A percentile compares a stretch with the other conserved stretches of the same genome.
Evolutionary conservation across 1,140 invertebrate species (phyloP).

Genomic region (Hycleus phaleratus): DNA sequence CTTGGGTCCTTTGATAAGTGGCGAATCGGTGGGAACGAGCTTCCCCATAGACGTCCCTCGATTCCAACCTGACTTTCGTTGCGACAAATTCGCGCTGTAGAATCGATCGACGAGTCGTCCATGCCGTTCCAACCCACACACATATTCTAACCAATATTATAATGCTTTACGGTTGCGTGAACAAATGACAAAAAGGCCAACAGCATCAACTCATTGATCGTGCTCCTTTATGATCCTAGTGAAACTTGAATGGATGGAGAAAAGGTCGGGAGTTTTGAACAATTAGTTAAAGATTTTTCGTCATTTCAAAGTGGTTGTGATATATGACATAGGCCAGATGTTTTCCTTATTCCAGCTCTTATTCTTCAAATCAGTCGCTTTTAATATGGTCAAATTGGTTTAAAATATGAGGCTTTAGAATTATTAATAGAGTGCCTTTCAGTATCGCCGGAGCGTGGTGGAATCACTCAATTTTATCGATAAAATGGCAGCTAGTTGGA

Average conservation of each 20-base stretch:
- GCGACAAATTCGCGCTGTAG: not conserved
- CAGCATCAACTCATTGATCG: constrained; percentile 16
- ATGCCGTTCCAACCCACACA: not conserved
- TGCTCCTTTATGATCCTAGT: constrained; percentile 6
- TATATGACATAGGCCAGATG: constrained; percentile 29
- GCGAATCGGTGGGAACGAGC: not conserved
- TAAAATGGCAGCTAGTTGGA: too few relatives aligned
- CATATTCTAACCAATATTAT: constrained; percentile 1
- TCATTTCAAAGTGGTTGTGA: constrained; percentile 29
- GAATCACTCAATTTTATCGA: too few relatives aligned
- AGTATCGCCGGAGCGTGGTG: too few relatives aligned
- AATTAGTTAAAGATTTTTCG: constrained; percentile 37
- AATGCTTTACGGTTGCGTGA: constrained; percentile 25
- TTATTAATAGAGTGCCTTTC: constrained; percentile 30
- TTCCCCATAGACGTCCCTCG: not conserved
- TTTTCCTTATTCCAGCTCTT: constrained; percentile 1
- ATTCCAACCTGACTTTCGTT: not conserved
- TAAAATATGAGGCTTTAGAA: constrained; percentile 33
- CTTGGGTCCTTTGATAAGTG: not conserved
- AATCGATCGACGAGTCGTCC: not conserved
- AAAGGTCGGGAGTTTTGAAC: constrained; percentile 27
- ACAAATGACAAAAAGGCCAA: constrained; percentile 23
- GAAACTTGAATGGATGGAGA: constrained; percentile 15
- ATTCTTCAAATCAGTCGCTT: constrained; percentile 28
- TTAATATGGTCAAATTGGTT: constrained; percentile 40